A percentile compares a stretch with the other conserved stretches of the same genome.
phyloP scores from a whole-genome alignment of 2,113 vertebrate species.

The Rana temporaria region DNA sequence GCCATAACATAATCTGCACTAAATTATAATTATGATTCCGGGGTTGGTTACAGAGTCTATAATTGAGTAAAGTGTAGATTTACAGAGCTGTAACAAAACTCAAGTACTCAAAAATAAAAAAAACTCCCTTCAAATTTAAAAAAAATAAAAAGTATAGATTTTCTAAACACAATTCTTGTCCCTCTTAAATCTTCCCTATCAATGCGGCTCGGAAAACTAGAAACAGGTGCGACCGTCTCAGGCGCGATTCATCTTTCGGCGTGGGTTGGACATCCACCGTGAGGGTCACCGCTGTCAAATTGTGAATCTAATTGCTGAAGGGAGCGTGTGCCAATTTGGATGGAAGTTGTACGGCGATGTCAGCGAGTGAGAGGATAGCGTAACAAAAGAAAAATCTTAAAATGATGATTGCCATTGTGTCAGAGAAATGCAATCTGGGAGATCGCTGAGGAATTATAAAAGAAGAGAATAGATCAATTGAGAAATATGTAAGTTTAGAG shows the following conservation, averaged over 20 bases:
- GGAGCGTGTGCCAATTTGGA: neutral
- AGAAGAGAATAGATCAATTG: conserved; percentile 17
- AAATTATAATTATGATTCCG: too few species aligned
- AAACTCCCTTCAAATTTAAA: conserved; percentile 7
- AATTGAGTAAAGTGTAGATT: too few species aligned
- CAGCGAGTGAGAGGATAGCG: conserved; percentile 1
- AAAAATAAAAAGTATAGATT: neutral
- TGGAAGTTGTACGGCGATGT: conserved; percentile 12
- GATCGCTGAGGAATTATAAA: neutral
- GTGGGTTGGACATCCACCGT: neutral
- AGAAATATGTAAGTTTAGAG: conserved; percentile 19
- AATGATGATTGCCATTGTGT: conserved; percentile 44
- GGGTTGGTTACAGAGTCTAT: too few species aligned
- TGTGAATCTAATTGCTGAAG: conserved; percentile 20
- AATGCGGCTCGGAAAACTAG: neutral
- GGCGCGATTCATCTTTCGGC: conserved; percentile 6
- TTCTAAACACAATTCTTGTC: conserved; percentile 2
- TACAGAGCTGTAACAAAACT: too few species aligned
- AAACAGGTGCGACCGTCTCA: neutral
- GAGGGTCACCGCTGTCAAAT: neutral
- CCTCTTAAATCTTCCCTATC: neutral
- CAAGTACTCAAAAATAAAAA: neutral
- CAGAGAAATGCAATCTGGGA: neutral
- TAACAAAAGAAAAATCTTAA: conserved; percentile 16
- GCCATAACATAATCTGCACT: too few species aligned